Base-by-base conservation (phyloP, 2,888 invertebrate genomes). In the Drosophila sordidapex region DNA sequence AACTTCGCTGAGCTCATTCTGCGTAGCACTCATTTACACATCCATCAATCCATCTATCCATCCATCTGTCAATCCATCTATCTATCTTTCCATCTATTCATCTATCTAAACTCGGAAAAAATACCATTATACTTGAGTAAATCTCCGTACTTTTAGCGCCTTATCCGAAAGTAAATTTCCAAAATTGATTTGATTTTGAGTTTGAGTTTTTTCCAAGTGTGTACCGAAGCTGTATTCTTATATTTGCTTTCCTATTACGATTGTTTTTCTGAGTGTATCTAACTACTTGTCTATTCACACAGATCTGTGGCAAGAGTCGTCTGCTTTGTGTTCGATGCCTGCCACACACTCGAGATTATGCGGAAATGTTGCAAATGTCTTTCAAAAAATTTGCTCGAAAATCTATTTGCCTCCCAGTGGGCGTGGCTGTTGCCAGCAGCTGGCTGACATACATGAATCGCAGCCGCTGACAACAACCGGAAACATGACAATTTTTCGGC, bases 301-400 rank as follows among this genome's bases (percentile, higher is more conserved):
- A 59, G 57, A 60, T 64, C 13, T 65, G 57, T 65, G 63, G 69
- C 74, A 74, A 51, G 4, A 8, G 29, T 33, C 31, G 54, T 59
- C 83, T 79, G 83, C 38, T 78, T 65, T 81, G 70, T 72, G 64
- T 71, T 74, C 25, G 8, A 4, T 57, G 71, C 51, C 62, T 70
- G 66, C 68, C 58, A 65, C 79, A 71, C 74, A 65, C 70, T 74
- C 69, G 56, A 81, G 77, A 80, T 66, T 27, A 81, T 72, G 80
- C 87, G 85, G 89, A 88, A 87, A 77, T 74, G 70, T 60, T 69
- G 80, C 76, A 76, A 77, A 84, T 74, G 76, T 76, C 69, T 80
- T 67, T 74, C 68, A 74, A 78, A 73, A 36, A 59, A 27, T 66
- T 49, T 29, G 57, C 46, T 43, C 49, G 53, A 60, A 77, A 70